Percentiles rank a stretch among this genome's conserved stretches.
phyloP scores from a whole-genome alignment of 2,888 invertebrate genomes.

The Lottia gigantea region DNA sequence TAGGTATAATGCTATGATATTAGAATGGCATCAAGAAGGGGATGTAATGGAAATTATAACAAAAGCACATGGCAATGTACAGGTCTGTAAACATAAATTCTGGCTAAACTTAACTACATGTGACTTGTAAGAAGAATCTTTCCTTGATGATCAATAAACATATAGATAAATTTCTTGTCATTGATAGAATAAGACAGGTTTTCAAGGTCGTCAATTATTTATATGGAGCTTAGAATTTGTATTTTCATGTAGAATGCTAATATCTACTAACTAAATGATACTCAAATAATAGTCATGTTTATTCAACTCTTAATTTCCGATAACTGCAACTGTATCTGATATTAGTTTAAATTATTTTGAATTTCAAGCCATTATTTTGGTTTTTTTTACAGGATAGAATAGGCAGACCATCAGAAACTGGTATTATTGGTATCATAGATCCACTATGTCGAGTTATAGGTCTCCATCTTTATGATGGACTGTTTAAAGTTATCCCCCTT shows the following conservation, averaged over 20 bases:
- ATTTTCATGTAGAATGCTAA: too few relatives aligned
- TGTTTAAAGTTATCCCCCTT: constrained; percentile 96
- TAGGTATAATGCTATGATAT: constrained; percentile 95
- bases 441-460: constrained; percentile 95
- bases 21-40: constrained; percentile 81
- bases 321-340: too few relatives aligned
- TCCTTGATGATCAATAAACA: too few relatives aligned
- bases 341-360: not conserved
- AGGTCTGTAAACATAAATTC: constrained; percentile 65
- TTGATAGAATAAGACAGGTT: too few relatives aligned
- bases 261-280: not conserved
- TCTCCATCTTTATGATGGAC: constrained; percentile 92
- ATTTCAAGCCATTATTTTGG: not conserved
- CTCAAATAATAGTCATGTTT: too few relatives aligned
- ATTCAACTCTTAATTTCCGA: too few relatives aligned
- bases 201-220: too few relatives aligned
- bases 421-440: constrained; percentile 95
- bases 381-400: constrained; percentile 78
- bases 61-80: constrained; percentile 94
- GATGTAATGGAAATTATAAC: constrained; percentile 92
- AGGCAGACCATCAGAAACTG: constrained; percentile 94
- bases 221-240: too few relatives aligned
- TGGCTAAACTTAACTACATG: too few relatives aligned
- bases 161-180: too few relatives aligned
- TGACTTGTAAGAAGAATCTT: too few relatives aligned